Percentiles rank a stretch among this genome's conserved stretches.
These are phyloP conservation scores for Solenopsis invicta DNA, from an alignment of 1,140 invertebrate genomes.

Conservation along the genomic window DNA sequence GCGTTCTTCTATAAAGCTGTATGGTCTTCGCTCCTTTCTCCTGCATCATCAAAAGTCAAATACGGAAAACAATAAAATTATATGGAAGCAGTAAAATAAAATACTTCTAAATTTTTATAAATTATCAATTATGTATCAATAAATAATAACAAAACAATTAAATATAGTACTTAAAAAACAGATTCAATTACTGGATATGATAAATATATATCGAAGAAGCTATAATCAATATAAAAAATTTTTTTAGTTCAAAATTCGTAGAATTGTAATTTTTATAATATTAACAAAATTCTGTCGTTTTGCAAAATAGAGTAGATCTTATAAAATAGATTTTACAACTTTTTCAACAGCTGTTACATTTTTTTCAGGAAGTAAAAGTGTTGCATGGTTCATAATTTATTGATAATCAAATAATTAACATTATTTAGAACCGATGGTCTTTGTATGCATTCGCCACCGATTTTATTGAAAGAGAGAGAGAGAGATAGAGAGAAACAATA, in stretches of 20 bases:
- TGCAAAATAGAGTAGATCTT: background rate
- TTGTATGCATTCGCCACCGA: background rate
- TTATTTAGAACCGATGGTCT: background rate
- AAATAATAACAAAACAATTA: constrained; percentile 13
- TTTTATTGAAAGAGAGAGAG: background rate
- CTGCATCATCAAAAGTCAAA: background rate
- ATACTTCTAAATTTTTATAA: background rate
- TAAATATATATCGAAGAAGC: background rate
- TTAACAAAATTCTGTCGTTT: background rate
- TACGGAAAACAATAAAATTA: background rate
- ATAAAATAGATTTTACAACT: background rate
- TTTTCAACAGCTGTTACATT: background rate
- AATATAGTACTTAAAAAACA: background rate
- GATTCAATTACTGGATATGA: background rate
- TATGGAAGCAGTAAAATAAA: background rate
- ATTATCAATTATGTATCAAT: background rate
- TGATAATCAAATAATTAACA: background rate
- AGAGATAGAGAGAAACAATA: background rate
- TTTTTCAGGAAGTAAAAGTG: background rate
- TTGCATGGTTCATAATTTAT: background rate
- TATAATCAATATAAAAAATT: background rate
- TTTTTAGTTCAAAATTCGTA: background rate
- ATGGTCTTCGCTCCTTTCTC: constrained; percentile 63
- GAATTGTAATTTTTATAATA: background rate
- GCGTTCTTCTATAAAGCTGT: constrained; percentile 76